Evolutionary conservation across 2,797 vertebrate species (phyloP), one percentile per base, ranked within the genome.

Genomic region (Pipistrellus pipistrellus): DNA sequence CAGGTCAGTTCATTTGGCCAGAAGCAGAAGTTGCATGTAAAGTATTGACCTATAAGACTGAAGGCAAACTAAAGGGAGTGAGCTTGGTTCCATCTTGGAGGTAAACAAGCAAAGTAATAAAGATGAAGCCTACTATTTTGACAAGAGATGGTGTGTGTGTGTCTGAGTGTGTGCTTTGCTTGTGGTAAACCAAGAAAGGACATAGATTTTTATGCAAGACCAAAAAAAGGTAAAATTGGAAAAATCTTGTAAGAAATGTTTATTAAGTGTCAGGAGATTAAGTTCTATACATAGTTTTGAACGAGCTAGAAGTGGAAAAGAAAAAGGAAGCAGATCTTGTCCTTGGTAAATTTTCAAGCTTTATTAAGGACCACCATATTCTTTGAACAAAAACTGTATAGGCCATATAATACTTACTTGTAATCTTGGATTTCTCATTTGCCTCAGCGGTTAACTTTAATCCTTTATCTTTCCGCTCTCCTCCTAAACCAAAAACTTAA

Each of bases 171-270:
- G 23, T 25, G 51, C 51, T 59, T 66, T 81, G 21, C 41, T 86
- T 71, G 11, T 62, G 44, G 38, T 75, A 88, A 83, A 85, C 38
- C 69, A 95, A 88, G 51, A 76, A 72, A 75, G 8, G 8, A 14
- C 44, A 66, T 62, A 90, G 21, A 84, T 44, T 66, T 57, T 72
- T 73, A 48, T 68, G 73, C 73, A 73, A 94, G 23, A 72, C 66
- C 38, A 66, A 69, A 88, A 44, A 44, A 44, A 85, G 12, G 21
- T 46, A 72, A 88, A 82, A 78, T 51, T 64, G 83, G 15, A 44
- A 11, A 90, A 72, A n/a, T 72, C 44, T 93, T 82, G 4, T 69
- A 85, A 87, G 35, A 69, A 93, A 57, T 73, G 59, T 69, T 83
- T 59, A 15, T 59, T 90, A 48, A 82, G 4, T 46, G 35, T 35